Evolutionary conservation across 2,113 vertebrate species (phyloP), one percentile per base, ranked within the genome.

Genomic region (Oryzias curvinotus): DNA sequence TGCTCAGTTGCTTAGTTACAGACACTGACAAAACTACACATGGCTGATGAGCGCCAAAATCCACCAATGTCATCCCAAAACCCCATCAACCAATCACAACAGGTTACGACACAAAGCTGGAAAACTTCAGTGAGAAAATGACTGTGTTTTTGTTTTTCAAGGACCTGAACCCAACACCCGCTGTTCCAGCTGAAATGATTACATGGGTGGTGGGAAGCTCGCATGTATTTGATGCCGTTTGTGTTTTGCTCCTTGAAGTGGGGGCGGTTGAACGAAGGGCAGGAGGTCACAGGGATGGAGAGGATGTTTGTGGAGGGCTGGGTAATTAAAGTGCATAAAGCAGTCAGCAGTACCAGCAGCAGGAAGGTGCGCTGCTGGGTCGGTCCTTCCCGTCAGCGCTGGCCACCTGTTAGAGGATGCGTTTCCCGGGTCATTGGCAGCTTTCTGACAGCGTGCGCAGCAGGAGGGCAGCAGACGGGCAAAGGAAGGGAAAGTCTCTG

Each of bases 1-100:
- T 82, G 65, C 85, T 89, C 86, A 88, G 91, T 92, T 92, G 91
- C 92, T 91, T 89, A 88, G 92, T 80, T 92, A 92, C 92, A 75
- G 82, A 87, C 77, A 76, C 88, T 82, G 86, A 90, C 85, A 90
- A 83, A 90, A 87, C 85, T 87, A 80, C 80, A 87, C 82, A 77
- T 75, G 72, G 87, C 79, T 81, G 67, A 54, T 47, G 75, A 79
- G 62, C 79, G 80, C 67, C 77, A 76, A 82, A 81, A 73, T 83
- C 62, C 41, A 5, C 64, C 43, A 48, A 52, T 68, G 77, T 87
- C 72, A 81, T 81, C 80, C 74, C 80, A 73, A 76, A 77, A 23
- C 77, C n/a, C 43, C 54, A 78, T 85, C 81, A 71, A 81, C 82
- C 76, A 75, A 62, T 70, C 19, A n/a, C 57, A 57, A 52, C 47